Conservation (phyloP, 2,888 invertebrate species). For the Drosophila longiperda region DNA sequence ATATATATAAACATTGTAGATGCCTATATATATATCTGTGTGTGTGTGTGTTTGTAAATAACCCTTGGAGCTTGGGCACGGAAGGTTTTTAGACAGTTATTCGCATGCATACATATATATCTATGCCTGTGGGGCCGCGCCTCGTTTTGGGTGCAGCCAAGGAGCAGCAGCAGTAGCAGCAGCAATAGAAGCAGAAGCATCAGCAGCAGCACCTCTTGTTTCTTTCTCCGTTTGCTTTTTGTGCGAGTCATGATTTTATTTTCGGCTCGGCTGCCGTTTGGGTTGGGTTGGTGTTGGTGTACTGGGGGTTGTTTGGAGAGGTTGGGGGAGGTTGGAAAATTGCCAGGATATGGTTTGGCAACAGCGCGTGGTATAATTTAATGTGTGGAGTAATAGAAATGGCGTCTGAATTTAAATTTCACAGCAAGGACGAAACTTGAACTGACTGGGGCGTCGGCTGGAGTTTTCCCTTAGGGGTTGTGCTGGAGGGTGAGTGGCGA, state of each 20-base stretch:
- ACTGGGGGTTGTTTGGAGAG: neutral
- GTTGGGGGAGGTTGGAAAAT: slow-evolving; percentile 26
- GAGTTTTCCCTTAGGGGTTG: neutral
- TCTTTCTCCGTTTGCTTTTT: slow-evolving; percentile 25
- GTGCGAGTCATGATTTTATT: slow-evolving; percentile 61
- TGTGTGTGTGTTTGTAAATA: slow-evolving; percentile 8
- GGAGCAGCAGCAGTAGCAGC: slow-evolving; percentile 6
- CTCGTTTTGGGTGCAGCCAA: slow-evolving; percentile 61
- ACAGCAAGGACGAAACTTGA: slow-evolving; percentile 63
- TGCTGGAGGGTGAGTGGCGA: neutral
- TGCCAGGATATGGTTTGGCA: slow-evolving; percentile 71
- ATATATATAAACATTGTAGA: slow-evolving; percentile 24
- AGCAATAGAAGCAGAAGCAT: slow-evolving; percentile 1
- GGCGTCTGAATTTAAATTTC: slow-evolving; percentile 79
- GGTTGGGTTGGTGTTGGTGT: slow-evolving; percentile 6
- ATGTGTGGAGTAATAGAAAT: slow-evolving; percentile 77
- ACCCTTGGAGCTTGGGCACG: slow-evolving; percentile 16
- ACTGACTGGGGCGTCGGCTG: slow-evolving; percentile 46
- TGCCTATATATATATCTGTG: slow-evolving; percentile 2
- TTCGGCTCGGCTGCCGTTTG: slow-evolving; percentile 59
- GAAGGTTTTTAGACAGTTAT: slow-evolving; percentile 7
- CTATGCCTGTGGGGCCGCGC: slow-evolving; percentile 45
- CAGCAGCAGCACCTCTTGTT: slow-evolving; percentile 23
- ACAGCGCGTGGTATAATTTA: slow-evolving; percentile 70
- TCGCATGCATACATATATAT: slow-evolving; percentile 6